phyloP scores from a whole-genome alignment of 2,797 vertebrate genomes.

The Microcaecilia unicolor region DNA sequence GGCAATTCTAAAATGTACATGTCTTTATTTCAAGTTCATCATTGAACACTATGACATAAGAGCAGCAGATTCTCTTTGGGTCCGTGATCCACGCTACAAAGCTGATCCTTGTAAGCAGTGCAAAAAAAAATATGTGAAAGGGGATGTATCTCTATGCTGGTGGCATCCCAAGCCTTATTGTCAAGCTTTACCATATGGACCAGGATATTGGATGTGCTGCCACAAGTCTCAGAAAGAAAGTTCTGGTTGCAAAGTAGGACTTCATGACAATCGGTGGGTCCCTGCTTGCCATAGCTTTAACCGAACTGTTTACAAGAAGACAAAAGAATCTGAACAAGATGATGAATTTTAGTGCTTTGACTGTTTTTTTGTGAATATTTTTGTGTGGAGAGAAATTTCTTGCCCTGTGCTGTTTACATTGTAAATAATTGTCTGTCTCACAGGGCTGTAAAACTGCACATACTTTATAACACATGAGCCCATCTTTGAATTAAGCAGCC shows the following conservation, averaged over 20 bases:
- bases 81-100: constrained; percentile 83
- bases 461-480: constrained; percentile 52
- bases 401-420: constrained; percentile 81
- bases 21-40: constrained; percentile 81
- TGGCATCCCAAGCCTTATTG: constrained; percentile 97
- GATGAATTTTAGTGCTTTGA: constrained; percentile 46
- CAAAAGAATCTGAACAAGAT: constrained; percentile 49
- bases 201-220: constrained; percentile 96
- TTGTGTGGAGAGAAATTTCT: constrained; percentile 39
- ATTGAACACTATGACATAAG: constrained; percentile 83
- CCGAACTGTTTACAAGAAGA: constrained; percentile 69
- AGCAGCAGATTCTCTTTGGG: constrained; percentile 88
- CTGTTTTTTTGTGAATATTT: constrained; percentile 28
- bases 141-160: constrained; percentile 88
- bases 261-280: constrained; percentile 96
- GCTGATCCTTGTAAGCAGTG: constrained; percentile 96
- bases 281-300: constrained; percentile 84
- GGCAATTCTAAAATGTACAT: constrained; percentile 87
- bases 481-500: constrained; percentile 48
- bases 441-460: constrained; percentile 63
- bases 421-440: constrained; percentile 69
- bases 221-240: constrained; percentile 72
- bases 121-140: constrained; percentile 75
- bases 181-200: constrained; percentile 85
- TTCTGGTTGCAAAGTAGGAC: constrained; percentile 85